Evolutionary conservation across 2,797 vertebrate species (phyloP).

Genomic region (Danio tinwini): DNA sequence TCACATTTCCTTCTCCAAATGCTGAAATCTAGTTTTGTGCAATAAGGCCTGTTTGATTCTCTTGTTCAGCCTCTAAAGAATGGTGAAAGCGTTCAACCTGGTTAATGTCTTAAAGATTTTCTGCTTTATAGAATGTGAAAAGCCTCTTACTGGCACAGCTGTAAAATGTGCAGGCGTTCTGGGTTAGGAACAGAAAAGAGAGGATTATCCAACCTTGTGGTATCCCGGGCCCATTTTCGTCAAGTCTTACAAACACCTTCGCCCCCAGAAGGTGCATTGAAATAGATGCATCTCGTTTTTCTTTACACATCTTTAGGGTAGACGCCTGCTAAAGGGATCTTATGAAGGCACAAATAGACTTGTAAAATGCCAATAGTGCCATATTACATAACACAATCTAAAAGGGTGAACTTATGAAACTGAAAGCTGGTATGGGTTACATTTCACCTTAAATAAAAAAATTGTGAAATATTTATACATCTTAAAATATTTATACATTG

Average conservation of each 20-base stretch:
- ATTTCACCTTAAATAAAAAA: background rate
- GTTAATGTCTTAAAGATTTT: conserved; percentile 11
- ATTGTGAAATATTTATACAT: too few relatives aligned
- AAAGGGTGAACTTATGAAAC: background rate
- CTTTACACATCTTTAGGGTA: background rate
- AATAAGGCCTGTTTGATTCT: background rate
- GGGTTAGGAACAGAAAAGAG: conserved; percentile 15
- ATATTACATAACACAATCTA: background rate
- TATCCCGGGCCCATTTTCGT: conserved; percentile 3
- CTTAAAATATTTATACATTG: background rate
- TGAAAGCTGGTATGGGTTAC: too few relatives aligned
- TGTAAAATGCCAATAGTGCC: background rate
- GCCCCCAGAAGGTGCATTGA: background rate
- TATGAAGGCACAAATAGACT: background rate
- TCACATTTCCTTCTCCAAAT: background rate
- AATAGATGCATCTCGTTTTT: background rate
- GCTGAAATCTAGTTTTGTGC: background rate
- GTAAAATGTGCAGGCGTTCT: conserved; percentile 21
- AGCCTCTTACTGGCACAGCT: conserved; percentile 26
- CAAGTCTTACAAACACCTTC: background rate
- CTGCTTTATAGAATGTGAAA: conserved; percentile 28
- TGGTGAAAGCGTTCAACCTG: background rate
- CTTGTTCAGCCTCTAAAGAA: background rate
- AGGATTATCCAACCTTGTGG: conserved; percentile 33
- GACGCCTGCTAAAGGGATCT: background rate